A percentile compares a stretch with the other conserved stretches of the same genome.
Evolutionary conservation across 2,888 invertebrate genomes (phyloP).

Genomic region (Lamproptera curius): DNA sequence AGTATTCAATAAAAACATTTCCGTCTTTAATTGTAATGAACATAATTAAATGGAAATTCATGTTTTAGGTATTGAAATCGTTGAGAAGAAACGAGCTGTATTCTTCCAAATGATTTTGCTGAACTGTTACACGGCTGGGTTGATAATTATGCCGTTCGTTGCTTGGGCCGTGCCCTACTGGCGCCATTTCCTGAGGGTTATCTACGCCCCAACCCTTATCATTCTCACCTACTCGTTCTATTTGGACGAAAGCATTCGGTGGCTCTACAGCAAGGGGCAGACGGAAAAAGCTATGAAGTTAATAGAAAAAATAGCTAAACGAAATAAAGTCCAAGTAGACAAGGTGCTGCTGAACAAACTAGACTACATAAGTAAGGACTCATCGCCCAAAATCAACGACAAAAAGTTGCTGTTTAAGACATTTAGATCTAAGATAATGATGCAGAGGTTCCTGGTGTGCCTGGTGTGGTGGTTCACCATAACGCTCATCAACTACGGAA

Average conservation of each 20-base stretch:
- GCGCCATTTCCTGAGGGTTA: conserved; percentile 60
- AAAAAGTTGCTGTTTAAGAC: conserved; percentile 55
- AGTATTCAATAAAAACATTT: conserved; percentile 26
- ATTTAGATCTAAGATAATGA: conserved; percentile 61
- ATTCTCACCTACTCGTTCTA: conserved; percentile 59
- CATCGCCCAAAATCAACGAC: conserved; percentile 41
- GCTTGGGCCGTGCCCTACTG: conserved; percentile 68
- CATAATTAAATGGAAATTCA: not conserved
- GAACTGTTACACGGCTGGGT: conserved; percentile 62
- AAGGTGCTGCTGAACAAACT: conserved; percentile 44
- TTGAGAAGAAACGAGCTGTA: conserved; percentile 59
- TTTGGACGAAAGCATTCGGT: conserved; percentile 66
- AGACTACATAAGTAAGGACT: conserved; percentile 52
- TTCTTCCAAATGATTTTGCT: conserved; percentile 66
- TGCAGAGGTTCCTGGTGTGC: conserved; percentile 63
- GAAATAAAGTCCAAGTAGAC: conserved; percentile 52
- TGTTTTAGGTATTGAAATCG: conserved; percentile 61
- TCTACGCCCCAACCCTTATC: conserved; percentile 63
- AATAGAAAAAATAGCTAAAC: conserved; percentile 58
- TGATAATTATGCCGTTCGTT: conserved; percentile 63
- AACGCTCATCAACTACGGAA: conserved; percentile 69
- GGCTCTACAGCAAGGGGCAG: conserved; percentile 67
- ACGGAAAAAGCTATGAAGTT: conserved; percentile 47
- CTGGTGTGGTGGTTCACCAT: conserved; percentile 71
- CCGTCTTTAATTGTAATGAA: not conserved